These are phyloP conservation scores for Drosophila funebris DNA, from an alignment of 1,140 invertebrate species.

Conservation along the genomic window DNA sequence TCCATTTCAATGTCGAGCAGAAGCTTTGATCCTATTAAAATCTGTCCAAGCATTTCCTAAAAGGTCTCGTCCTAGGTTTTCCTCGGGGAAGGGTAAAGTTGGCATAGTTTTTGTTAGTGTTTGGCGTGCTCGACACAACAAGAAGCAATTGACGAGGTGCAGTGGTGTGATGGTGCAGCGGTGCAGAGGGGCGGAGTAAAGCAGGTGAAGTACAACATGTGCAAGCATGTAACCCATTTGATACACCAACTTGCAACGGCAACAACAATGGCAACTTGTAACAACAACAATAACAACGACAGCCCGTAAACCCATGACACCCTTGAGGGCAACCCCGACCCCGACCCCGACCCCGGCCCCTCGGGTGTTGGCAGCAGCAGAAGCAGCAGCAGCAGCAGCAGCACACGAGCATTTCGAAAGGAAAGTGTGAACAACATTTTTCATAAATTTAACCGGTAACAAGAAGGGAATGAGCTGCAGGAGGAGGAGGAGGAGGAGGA, in stretches of 20 bases:
- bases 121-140: slow-evolving; percentile 32
- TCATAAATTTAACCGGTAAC: slow-evolving; percentile 80
- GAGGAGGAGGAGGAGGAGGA: not conserved
- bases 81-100: not conserved
- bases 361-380: not conserved
- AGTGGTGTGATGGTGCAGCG: too few species aligned
- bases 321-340: slow-evolving; percentile 5
- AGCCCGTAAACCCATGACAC: not conserved
- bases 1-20: slow-evolving; percentile 8
- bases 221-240: slow-evolving; percentile 74
- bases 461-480: not conserved
- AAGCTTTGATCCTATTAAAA: slow-evolving; percentile 37
- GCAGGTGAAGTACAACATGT: slow-evolving; percentile 60
- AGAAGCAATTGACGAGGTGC: not conserved
- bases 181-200: not conserved
- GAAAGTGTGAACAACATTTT: slow-evolving; percentile 83
- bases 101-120: slow-evolving; percentile 34
- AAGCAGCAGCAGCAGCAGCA: too few species aligned
- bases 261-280: slow-evolving; percentile 14
- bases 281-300: slow-evolving; percentile 3
- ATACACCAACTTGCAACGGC: slow-evolving; percentile 56
- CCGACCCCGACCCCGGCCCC: not conserved
- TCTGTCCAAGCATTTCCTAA: slow-evolving; percentile 9
- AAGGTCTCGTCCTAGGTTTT: not conserved
- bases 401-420: slow-evolving; percentile 21